phyloP scores from a whole-genome alignment of 2,113 vertebrate species.

The Chamaea fasciata region DNA sequence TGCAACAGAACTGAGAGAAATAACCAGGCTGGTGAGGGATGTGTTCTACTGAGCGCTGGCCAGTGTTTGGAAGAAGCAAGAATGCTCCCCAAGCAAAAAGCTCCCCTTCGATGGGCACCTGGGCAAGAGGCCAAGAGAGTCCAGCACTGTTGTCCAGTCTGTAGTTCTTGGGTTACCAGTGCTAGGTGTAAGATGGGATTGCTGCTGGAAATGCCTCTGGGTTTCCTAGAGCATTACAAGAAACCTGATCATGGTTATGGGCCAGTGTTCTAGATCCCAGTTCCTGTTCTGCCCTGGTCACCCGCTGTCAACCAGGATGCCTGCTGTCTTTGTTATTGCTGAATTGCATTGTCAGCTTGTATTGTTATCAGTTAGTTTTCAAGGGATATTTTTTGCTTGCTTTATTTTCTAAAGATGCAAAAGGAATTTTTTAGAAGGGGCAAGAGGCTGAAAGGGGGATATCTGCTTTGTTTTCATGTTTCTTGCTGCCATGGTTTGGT shows the following conservation, averaged over 20 bases:
- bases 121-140: not conserved
- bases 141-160: not conserved
- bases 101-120: accelerated
- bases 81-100: not conserved
- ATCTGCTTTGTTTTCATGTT: not conserved
- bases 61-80: not conserved
- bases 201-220: not conserved
- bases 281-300: not conserved
- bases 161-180: not conserved
- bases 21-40: not conserved
- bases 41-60: not conserved
- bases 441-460: not conserved
- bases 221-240: not conserved
- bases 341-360: not conserved
- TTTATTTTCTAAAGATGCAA: not conserved
- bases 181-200: not conserved
- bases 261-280: not conserved
- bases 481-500: not conserved
- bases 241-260: not conserved
- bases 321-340: not conserved
- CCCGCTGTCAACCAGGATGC: accelerated
- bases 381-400: not conserved
- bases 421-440: not conserved
- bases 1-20: not conserved
- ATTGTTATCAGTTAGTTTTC: not conserved